Percentiles rank a stretch among this genome's conserved stretches.
Conservation (phyloP, 2,113 vertebrate species). For the Orycteropus afer region DNA sequence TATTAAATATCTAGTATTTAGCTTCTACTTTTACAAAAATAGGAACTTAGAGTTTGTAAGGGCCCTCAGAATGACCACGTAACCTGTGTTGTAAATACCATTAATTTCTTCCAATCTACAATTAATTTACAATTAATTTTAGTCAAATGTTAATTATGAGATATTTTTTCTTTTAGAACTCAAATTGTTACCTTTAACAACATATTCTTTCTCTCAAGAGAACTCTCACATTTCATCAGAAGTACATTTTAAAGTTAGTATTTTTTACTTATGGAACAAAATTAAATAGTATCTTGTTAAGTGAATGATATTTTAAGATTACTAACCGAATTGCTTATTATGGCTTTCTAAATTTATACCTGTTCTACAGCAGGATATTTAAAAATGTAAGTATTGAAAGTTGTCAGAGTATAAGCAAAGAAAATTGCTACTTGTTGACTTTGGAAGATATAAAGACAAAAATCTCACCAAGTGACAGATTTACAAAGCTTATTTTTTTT, state of each 20-base stretch:
- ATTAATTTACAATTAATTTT: constrained; percentile 70
- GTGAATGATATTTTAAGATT: constrained; percentile 49
- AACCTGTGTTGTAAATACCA: constrained; percentile 48
- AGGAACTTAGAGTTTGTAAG: constrained; percentile 21
- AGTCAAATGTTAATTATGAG: constrained; percentile 31
- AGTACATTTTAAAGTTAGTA: constrained; percentile 68
- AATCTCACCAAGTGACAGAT: constrained; percentile 3
- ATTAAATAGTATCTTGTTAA: constrained; percentile 9
- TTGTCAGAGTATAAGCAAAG: background rate
- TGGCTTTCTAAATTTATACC: constrained; percentile 30
- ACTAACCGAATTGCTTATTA: constrained; percentile 25
- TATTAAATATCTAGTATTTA: background rate
- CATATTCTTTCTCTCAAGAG: constrained; percentile 51
- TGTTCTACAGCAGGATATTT: constrained; percentile 2
- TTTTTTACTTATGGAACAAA: constrained; percentile 45
- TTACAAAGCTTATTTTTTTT: background rate
- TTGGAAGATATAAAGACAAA: constrained; percentile 1
- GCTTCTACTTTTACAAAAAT: background rate
- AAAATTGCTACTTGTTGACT: constrained; percentile 64
- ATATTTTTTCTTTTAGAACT: constrained; percentile 5
- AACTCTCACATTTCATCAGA: constrained; percentile 56
- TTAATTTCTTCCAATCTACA: constrained; percentile 53
- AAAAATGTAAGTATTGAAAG: background rate
- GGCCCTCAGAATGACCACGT: constrained; percentile 68
- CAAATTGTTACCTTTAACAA: constrained; percentile 65